A percentile compares a stretch with the other conserved stretches of the same genome.
phyloP scores from a whole-genome alignment of 2,797 vertebrate genomes.

The Tapirus indicus region DNA sequence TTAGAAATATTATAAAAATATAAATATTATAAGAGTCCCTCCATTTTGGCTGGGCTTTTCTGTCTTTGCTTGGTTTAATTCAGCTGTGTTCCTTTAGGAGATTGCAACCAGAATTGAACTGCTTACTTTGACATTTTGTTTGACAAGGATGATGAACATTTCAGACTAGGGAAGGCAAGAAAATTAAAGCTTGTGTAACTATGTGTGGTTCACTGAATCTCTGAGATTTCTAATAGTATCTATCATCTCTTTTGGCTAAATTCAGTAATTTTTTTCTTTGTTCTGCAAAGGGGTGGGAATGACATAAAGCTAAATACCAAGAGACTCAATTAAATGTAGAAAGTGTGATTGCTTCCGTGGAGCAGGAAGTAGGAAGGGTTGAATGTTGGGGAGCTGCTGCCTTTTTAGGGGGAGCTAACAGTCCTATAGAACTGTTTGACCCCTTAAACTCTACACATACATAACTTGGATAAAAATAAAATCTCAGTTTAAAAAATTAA shows the following conservation, averaged over 20 bases:
- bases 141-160: constrained; percentile 49
- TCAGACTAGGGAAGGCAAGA: constrained; percentile 43
- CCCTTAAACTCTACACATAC: background rate
- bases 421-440: background rate
- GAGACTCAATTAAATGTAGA: constrained; percentile 31
- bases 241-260: constrained; percentile 3
- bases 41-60: background rate
- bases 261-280: constrained; percentile 9
- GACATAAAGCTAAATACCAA: constrained; percentile 30
- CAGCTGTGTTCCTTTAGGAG: background rate
- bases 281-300: background rate
- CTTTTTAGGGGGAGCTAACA: background rate
- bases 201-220: constrained; percentile 27
- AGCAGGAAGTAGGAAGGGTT: background rate
- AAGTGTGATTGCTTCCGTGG: constrained; percentile 26
- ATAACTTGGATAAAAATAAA: constrained; percentile 20
- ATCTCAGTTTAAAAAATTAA: background rate
- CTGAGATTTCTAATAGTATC: background rate
- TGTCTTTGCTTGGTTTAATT: constrained; percentile 42
- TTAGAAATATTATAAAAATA: constrained; percentile 14
- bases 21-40: background rate
- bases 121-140: constrained; percentile 50
- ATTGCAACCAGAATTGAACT: constrained; percentile 10
- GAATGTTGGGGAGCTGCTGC: background rate
- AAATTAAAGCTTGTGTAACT: constrained; percentile 26